Evolutionary conservation across 2,888 invertebrate genomes (phyloP).

Genomic region (Apamea sordens): DNA sequence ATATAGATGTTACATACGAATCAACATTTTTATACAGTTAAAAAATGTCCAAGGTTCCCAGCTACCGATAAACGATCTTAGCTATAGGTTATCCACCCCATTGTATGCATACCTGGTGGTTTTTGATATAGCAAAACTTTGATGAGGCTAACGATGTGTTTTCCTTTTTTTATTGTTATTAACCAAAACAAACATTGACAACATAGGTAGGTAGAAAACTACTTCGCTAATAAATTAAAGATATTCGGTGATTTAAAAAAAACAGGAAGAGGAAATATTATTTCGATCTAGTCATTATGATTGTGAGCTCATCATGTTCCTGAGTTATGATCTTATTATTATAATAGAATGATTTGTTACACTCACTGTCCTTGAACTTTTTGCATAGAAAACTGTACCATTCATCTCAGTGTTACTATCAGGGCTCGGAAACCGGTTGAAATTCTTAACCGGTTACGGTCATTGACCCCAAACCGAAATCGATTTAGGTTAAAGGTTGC

Average conservation of each 20-base stretch:
- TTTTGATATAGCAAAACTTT: neutral
- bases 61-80: neutral
- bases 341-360: conserved; percentile 1
- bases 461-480: too few species aligned
- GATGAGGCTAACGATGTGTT: neutral
- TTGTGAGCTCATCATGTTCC: conserved; percentile 26
- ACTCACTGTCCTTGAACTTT: conserved; percentile 27
- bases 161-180: neutral
- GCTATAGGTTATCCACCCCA: too few species aligned
- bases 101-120: neutral
- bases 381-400: conserved; percentile 6
- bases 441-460: too few species aligned
- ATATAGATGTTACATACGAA: too few species aligned
- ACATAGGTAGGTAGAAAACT: neutral
- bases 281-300: neutral
- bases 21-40: neutral
- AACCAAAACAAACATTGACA: too few species aligned
- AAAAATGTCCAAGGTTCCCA: neutral
- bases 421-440: too few species aligned
- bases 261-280: conserved; percentile 31
- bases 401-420: neutral
- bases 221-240: neutral
- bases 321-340: neutral
- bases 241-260: neutral
- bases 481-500: too few species aligned